phyloP scores from a whole-genome alignment of 2,113 vertebrate genomes.

The Bagarius yarrelli region DNA sequence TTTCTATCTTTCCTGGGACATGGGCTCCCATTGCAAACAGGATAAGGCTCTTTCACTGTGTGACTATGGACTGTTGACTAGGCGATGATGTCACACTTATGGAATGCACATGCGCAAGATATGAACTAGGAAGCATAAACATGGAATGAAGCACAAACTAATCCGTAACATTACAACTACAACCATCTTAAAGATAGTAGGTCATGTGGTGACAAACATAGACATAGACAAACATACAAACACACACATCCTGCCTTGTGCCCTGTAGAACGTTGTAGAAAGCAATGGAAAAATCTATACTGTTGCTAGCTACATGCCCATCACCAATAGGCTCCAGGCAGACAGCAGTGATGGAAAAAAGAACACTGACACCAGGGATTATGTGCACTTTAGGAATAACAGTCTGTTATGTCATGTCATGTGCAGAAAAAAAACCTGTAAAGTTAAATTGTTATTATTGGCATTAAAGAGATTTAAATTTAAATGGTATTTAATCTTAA shows the following conservation, averaged over 20 bases:
- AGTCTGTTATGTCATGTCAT: not conserved
- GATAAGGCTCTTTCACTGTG: constrained; percentile 63
- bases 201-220: constrained; percentile 26
- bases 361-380: constrained; percentile 2
- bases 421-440: not conserved
- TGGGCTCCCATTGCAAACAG: constrained; percentile 43
- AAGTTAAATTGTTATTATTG: not conserved
- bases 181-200: not conserved
- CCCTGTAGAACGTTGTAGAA: constrained; percentile 51
- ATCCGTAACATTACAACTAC: not conserved
- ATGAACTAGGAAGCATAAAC: constrained; percentile 32
- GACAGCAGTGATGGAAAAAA: constrained; percentile 36
- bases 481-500: too few species aligned
- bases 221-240: constrained; percentile 45
- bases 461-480: not conserved
- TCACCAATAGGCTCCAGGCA: constrained; percentile 50
- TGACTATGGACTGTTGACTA: constrained; percentile 53
- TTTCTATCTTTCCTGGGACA: constrained; percentile 6
- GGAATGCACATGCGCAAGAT: constrained; percentile 28
- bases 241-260: constrained; percentile 30
- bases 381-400: not conserved
- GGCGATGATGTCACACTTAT: constrained; percentile 42
- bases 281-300: constrained; percentile 75
- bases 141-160: not conserved
- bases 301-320: constrained; percentile 64